Percentiles rank a stretch among this genome's conserved stretches.
phyloP scores from a whole-genome alignment of 1,140 invertebrate genomes.

The Drosophila pseudoananassae region DNA sequence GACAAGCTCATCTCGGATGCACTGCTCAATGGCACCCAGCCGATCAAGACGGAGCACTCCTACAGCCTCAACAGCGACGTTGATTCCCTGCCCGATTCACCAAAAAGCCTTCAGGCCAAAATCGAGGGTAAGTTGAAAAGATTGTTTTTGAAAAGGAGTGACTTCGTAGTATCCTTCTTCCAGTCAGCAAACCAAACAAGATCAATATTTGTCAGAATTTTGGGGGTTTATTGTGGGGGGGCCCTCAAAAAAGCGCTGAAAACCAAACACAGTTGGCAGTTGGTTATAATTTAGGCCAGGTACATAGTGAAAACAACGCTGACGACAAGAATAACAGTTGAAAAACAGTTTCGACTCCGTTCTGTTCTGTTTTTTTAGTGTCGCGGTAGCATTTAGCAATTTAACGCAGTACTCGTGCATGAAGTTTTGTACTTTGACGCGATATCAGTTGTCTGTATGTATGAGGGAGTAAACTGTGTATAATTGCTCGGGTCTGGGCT shows the following conservation, averaged over 20 bases:
- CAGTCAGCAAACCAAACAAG: not conserved
- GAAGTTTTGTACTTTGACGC: constrained; percentile 80
- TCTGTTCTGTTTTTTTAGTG: constrained; percentile 54
- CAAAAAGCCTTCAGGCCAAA: constrained; percentile 86
- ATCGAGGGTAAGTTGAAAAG: constrained; percentile 85
- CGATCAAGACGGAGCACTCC: constrained; percentile 94
- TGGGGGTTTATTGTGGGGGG: not conserved
- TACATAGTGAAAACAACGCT: constrained; percentile 56
- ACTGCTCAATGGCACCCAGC: constrained; percentile 88
- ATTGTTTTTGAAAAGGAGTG: not conserved
- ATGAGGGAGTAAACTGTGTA: constrained; percentile 36
- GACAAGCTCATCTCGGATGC: constrained; percentile 96
- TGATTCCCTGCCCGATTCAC: constrained; percentile 88
- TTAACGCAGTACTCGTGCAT: constrained; percentile 81
- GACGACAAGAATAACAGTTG: constrained; percentile 61
- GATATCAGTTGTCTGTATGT: constrained; percentile 67
- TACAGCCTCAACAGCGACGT: constrained; percentile 90
- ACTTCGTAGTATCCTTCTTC: too few relatives aligned
- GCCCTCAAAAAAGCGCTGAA: constrained; percentile 16
- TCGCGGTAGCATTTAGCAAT: constrained; percentile 79
- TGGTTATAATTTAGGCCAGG: constrained; percentile 72
- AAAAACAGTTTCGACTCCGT: constrained; percentile 40
- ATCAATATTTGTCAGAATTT: constrained; percentile 13
- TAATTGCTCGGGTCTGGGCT: constrained; percentile 56
- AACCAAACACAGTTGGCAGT: constrained; percentile 75